phyloP scores from a whole-genome alignment of 2,888 invertebrate genomes.

The Caenorhabditis japonica region DNA sequence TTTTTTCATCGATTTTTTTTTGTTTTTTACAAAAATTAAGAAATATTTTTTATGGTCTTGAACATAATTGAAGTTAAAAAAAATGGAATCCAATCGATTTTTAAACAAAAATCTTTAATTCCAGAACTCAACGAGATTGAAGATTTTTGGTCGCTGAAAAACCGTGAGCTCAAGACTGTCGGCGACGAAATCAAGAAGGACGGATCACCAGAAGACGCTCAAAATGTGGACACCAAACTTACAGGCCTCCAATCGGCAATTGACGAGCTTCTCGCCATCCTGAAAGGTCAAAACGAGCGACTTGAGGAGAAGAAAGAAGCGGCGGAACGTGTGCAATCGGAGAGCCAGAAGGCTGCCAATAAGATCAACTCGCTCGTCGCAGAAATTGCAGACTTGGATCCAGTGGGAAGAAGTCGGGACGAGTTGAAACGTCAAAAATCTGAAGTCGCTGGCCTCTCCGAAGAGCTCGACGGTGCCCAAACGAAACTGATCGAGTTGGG shows the following conservation, averaged over 20 bases:
- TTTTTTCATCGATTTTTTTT: too few species aligned
- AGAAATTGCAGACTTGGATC: slow-evolving; percentile 60
- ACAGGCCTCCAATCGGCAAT: slow-evolving; percentile 23
- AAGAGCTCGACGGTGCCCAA: slow-evolving; percentile 66
- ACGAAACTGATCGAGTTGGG: slow-evolving; percentile 35
- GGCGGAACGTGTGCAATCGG: slow-evolving; percentile 33
- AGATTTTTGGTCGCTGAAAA: slow-evolving; percentile 58
- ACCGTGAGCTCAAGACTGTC: slow-evolving; percentile 56
- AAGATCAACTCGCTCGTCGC: slow-evolving; percentile 43
- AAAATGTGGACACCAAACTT: slow-evolving; percentile 18
- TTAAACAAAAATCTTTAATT: too few species aligned
- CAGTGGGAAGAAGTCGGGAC: slow-evolving; percentile 59
- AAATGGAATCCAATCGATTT: neutral
- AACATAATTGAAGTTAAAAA: too few species aligned
- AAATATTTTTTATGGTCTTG: neutral
- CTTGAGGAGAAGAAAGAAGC: slow-evolving; percentile 50
- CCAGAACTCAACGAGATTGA: slow-evolving; percentile 59
- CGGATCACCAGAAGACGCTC: slow-evolving; percentile 15
- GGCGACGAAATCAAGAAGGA: slow-evolving; percentile 56
- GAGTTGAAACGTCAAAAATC: slow-evolving; percentile 80
- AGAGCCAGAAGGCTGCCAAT: slow-evolving; percentile 27
- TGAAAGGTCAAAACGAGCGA: slow-evolving; percentile 80
- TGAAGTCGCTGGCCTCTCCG: slow-evolving; percentile 74
- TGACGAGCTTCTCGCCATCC: slow-evolving; percentile 33
- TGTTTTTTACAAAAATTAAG: neutral